phyloP scores from a whole-genome alignment of 2,797 vertebrate genomes.

The Anableps anableps region DNA sequence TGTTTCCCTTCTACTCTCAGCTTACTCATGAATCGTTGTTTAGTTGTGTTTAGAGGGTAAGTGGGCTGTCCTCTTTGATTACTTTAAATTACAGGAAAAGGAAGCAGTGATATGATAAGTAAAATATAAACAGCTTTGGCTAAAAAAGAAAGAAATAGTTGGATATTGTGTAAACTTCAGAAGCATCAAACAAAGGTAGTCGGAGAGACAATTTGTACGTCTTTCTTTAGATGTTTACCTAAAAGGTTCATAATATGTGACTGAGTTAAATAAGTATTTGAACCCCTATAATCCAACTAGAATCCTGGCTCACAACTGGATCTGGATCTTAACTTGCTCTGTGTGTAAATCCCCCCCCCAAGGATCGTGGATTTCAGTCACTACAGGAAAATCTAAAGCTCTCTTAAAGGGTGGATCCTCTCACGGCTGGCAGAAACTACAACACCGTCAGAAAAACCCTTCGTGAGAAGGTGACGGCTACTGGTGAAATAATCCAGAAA shows the following conservation, averaged over 20 bases:
- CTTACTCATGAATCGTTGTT: slow-evolving; percentile 14
- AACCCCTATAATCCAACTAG: too few species aligned
- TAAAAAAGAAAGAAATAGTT: neutral
- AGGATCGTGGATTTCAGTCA: too few species aligned
- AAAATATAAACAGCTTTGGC: neutral
- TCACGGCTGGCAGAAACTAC: too few species aligned
- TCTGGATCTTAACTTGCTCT: neutral
- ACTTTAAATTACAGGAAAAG: slow-evolving; percentile 9
- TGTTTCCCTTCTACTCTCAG: slow-evolving; percentile 20
- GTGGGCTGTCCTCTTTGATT: slow-evolving; percentile 16
- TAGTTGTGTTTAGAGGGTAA: slow-evolving; percentile 3
- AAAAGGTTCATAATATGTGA: neutral
- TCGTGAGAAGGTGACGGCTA: too few species aligned
- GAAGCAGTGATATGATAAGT: neutral
- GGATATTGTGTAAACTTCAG: neutral
- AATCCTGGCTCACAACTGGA: too few species aligned
- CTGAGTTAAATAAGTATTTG: too few species aligned
- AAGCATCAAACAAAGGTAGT: neutral
- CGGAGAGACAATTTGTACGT: neutral
- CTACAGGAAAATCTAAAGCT: too few species aligned
- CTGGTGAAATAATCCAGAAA: neutral
- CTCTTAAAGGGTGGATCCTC: too few species aligned
- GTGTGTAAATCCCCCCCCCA: neutral
- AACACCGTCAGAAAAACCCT: too few species aligned
- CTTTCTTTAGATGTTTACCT: too few species aligned